Evolutionary conservation across 2,888 invertebrate species (phyloP).

Genomic region (Apamea sordens): DNA sequence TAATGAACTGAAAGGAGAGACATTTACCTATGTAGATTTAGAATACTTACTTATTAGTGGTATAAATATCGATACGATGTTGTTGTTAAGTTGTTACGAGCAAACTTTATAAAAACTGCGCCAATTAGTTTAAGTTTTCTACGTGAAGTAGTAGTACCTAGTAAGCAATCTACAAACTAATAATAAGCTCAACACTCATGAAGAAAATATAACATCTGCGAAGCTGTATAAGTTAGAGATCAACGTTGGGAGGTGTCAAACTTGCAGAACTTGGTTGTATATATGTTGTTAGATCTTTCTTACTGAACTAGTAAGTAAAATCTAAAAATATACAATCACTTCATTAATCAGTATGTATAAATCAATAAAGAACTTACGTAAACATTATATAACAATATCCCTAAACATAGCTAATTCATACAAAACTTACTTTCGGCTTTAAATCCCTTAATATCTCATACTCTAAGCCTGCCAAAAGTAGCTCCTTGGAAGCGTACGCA

Average conservation of each 20-base stretch:
- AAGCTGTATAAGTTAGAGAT: neutral
- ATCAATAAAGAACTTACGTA: slow-evolving; percentile 13
- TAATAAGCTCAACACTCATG: neutral
- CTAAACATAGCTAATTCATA: slow-evolving; percentile 11
- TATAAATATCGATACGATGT: neutral
- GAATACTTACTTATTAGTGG: neutral
- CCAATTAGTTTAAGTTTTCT: neutral
- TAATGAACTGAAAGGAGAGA: neutral
- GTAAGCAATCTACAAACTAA: neutral
- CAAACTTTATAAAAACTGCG: neutral
- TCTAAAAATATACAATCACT: neutral
- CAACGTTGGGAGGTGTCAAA: neutral
- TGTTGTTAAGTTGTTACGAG: too few relatives aligned
- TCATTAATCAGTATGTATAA: neutral
- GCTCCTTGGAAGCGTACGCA: slow-evolving; percentile 23
- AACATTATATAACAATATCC: neutral
- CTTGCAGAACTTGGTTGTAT: neutral
- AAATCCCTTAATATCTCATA: slow-evolving; percentile 18
- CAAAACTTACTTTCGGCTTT: slow-evolving; percentile 4
- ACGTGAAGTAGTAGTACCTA: neutral
- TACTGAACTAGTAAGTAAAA: neutral
- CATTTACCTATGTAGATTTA: neutral
- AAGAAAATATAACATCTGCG: neutral
- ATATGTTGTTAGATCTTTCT: neutral
- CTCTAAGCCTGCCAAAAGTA: slow-evolving; percentile 10